Evolutionary conservation across 2,888 invertebrate genomes (phyloP).

Genomic region (Branchinecta sandiegonensis): DNA sequence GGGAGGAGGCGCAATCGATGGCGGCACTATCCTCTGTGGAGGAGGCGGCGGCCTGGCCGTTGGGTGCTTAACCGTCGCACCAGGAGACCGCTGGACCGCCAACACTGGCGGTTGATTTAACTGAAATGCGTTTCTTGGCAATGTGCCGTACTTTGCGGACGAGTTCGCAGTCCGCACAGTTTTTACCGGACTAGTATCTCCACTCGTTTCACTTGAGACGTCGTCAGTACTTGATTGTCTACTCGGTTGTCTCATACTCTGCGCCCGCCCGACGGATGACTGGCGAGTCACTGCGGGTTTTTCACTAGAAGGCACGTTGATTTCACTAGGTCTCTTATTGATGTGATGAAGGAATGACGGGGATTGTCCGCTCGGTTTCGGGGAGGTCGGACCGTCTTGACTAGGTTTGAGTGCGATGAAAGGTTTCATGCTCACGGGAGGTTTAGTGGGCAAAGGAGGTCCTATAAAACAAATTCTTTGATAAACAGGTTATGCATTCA

Average conservation of each 20-base stretch:
- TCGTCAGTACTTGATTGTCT: constrained; percentile 8
- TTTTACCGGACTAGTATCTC: constrained; percentile 6
- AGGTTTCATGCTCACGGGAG: not conserved
- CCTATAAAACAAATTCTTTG: not conserved
- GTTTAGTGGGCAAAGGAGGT: constrained; percentile 3
- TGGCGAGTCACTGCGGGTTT: constrained; percentile 1
- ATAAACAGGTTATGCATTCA: too few species aligned
- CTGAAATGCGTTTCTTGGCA: constrained; percentile 21
- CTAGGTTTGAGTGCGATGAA: constrained; percentile 1
- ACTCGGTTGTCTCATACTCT: constrained; percentile 18
- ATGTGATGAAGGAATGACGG: not conserved
- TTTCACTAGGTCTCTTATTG: not conserved
- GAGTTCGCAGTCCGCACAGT: constrained; percentile 14
- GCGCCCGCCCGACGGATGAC: constrained; percentile 9
- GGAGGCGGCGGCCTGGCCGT: constrained; percentile 33
- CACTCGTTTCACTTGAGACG: constrained; percentile 9
- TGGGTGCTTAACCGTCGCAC: constrained; percentile 31
- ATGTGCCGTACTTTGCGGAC: constrained; percentile 18
- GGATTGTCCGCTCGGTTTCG: not conserved
- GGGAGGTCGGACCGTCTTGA: not conserved
- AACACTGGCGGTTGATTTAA: constrained; percentile 23
- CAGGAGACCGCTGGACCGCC: constrained; percentile 16
- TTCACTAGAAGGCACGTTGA: not conserved
- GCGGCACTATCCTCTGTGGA: constrained; percentile 27
- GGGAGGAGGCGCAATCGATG: constrained; percentile 34